Evolutionary conservation across 1,140 invertebrate genomes (phyloP).

Genomic region (Melitaea cinxia): DNA sequence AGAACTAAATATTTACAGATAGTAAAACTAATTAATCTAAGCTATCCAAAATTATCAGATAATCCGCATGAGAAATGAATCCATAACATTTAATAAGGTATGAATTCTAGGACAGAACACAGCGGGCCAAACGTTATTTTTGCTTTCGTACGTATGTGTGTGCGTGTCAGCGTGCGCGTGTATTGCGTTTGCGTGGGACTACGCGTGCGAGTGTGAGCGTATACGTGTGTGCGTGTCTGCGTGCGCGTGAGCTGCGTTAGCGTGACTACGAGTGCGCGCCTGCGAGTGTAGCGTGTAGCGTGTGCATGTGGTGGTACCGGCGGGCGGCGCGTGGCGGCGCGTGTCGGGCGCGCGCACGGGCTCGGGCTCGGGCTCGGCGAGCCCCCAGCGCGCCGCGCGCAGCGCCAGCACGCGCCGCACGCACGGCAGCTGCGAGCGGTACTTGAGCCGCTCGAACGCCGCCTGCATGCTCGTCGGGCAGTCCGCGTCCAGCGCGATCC

Average conservation of each 20-base stretch:
- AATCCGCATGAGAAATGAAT: too few relatives aligned
- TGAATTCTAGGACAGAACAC: too few relatives aligned
- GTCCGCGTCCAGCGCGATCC: slow-evolving; percentile 77
- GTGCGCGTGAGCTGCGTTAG: not conserved
- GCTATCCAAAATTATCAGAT: too few relatives aligned
- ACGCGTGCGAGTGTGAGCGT: too few relatives aligned
- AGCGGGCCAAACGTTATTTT: too few relatives aligned
- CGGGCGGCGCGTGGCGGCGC: slow-evolving; percentile 29
- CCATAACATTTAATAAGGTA: too few relatives aligned
- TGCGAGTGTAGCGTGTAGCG: not conserved
- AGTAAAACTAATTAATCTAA: too few relatives aligned
- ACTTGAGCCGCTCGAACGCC: slow-evolving; percentile 68
- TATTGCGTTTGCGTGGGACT: too few relatives aligned
- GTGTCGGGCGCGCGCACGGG: slow-evolving; percentile 14
- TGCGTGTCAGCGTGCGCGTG: too few relatives aligned
- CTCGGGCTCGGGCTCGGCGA: slow-evolving; percentile 53
- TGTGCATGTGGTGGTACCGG: not conserved
- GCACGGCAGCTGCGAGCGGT: slow-evolving; percentile 52
- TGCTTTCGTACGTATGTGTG: too few relatives aligned
- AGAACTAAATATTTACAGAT: too few relatives aligned
- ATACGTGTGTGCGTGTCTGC: not conserved
- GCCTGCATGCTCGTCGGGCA: slow-evolving; percentile 69
- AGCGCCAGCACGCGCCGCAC: slow-evolving; percentile 68
- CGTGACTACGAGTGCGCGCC: not conserved
- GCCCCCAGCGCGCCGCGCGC: slow-evolving; percentile 73